Conservation (phyloP, 2,888 invertebrate genomes). For the Acanthosepion pharaonis region DNA sequence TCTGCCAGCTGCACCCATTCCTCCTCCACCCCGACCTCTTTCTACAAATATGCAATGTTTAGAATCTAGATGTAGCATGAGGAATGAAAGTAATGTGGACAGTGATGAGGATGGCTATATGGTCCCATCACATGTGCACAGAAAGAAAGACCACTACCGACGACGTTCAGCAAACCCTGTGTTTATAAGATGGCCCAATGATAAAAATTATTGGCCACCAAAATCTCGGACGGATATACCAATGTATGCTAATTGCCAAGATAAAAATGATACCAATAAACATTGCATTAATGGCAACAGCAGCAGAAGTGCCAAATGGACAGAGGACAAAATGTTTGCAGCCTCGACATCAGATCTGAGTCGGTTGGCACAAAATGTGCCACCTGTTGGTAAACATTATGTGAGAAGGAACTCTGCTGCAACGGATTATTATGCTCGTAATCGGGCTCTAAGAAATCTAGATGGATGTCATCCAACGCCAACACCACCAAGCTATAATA, state of each 20-base stretch:
- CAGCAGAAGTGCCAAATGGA: neutral
- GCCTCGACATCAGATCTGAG: constrained; percentile 35
- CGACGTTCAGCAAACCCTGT: neutral
- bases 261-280: neutral
- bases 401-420: constrained; percentile 37
- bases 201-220: neutral
- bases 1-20: constrained; percentile 65
- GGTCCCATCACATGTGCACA: constrained; percentile 59
- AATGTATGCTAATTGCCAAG: constrained; percentile 35
- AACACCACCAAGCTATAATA: neutral
- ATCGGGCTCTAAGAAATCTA: neutral
- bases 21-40: constrained; percentile 52
- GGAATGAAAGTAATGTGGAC: constrained; percentile 50
- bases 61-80: constrained; percentile 37
- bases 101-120: constrained; percentile 67
- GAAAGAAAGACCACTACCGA: neutral
- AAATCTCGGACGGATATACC: neutral
- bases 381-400: neutral
- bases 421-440: neutral
- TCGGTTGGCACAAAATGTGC: neutral
- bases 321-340: neutral
- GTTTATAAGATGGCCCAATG: no score
- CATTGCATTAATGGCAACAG: neutral
- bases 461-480: neutral
- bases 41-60: constrained; percentile 41